Base-by-base conservation (phyloP, 2,797 vertebrate species). In the Synaphobranchus kaupii region DNA sequence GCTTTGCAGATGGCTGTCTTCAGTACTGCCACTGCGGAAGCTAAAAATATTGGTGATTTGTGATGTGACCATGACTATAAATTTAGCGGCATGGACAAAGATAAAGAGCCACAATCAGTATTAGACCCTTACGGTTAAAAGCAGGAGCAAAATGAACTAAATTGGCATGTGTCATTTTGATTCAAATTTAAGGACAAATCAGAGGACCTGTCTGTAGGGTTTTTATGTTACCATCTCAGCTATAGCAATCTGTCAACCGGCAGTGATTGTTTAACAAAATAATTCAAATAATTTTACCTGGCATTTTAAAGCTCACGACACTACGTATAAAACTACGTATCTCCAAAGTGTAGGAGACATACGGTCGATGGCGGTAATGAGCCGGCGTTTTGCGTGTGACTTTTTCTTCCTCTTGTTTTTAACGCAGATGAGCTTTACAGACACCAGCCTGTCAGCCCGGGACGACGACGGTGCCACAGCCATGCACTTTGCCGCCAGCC, bases 401-500 rank as follows among this genome's bases (percentile, higher is more conserved):
- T 31, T 28, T 54, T 83, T 4, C 7, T 22, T 60, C 39, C 39
- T 39, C 10, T 0, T 20, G n/a, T 28, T 66, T 22, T 25, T 2
- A 66, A 66, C 10, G 25, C 93, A 99, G 98, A 97, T 97, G 95
- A 98, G 97, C 92, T 97, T 96, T 93, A 98, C 98, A 0, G 94
- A 97, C 0, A 95, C 97, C 93, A 97, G 97, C 92, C 95, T 99
- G 90, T 93, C 95, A 0, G 98, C 98, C 93, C 93, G 91, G 88
- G 98, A 99, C 0, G 90, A 94, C 0, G 97, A 98, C 6, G 98
- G 98, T 34, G 98, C 98, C 92, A 99, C 98, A 0, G 97, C 97
- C 91, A 98, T 99, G 98, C 98, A 99, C 92, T 99, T 99, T 0
- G 97, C 98, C 0, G 98, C 98, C 89, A 99, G 98, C 91, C 97